These are phyloP conservation scores for Euwallacea fornicatus DNA, from an alignment of 1,140 invertebrate genomes.

Conservation along the genomic window DNA sequence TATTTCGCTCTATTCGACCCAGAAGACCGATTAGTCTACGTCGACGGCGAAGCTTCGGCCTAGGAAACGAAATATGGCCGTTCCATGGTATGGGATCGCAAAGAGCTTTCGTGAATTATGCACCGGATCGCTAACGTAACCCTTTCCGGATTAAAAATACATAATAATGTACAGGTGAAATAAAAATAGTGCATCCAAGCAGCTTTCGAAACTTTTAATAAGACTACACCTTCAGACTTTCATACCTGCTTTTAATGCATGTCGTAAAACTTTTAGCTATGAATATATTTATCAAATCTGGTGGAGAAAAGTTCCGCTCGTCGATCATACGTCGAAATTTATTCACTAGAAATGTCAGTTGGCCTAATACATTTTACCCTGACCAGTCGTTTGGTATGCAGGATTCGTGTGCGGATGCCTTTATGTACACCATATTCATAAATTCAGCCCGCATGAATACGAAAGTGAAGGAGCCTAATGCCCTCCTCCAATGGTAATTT, in stretches of 20 bases:
- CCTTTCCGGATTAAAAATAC: too few relatives aligned
- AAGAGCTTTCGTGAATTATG: constrained; percentile 26
- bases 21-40: constrained; percentile 25
- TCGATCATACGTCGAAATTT: constrained; percentile 33
- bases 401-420: constrained; percentile 27
- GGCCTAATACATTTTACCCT: constrained; percentile 30
- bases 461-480: constrained; percentile 31
- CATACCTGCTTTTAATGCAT: neutral
- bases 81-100: constrained; percentile 12
- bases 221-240: neutral
- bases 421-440: constrained; percentile 39
- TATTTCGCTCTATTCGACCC: constrained; percentile 19
- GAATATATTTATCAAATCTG: too few relatives aligned
- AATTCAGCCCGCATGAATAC: constrained; percentile 35
- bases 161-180: too few relatives aligned
- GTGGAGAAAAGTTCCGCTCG: constrained; percentile 28
- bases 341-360: constrained; percentile 28
- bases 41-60: constrained; percentile 14
- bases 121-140: neutral
- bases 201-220: neutral
- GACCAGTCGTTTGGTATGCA: constrained; percentile 35
- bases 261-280: neutral
- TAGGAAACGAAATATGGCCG: constrained; percentile 23
- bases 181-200: too few relatives aligned
- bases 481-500: neutral